These are phyloP conservation scores for Steinernema carpocapsae DNA, from an alignment of 2,888 invertebrate species.

Conservation along the genomic window DNA sequence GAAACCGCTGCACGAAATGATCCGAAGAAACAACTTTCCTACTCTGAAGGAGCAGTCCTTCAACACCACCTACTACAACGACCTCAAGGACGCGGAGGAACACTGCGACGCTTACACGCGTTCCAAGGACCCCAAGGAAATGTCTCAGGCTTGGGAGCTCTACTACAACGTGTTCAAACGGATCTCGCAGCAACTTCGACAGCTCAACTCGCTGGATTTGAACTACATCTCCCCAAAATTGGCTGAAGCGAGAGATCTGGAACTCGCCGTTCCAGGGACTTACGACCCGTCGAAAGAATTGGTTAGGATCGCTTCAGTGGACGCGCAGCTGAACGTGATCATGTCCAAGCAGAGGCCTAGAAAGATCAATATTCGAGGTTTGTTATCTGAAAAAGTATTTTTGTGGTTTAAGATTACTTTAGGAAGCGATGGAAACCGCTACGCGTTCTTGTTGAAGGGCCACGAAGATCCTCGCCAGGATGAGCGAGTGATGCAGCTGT, in stretches of 20 bases:
- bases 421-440: constrained; percentile 96
- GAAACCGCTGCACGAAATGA: constrained; percentile 90
- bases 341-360: constrained; percentile 96
- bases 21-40: constrained; percentile 81
- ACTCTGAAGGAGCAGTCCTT: constrained; percentile 96
- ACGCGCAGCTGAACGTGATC: constrained; percentile 76
- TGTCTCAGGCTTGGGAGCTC: constrained; percentile 96
- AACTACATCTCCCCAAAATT: constrained; percentile 91
- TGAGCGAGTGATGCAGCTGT: constrained; percentile 87
- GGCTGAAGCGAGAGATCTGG: constrained; percentile 77
- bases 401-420: neutral
- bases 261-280: constrained; percentile 95
- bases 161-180: constrained; percentile 95
- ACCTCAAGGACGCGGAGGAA: constrained; percentile 89
- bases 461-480: constrained; percentile 98
- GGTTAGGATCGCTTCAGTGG: constrained; percentile 73
- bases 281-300: constrained; percentile 87
- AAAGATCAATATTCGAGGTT: constrained; percentile 83
- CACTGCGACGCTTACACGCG: constrained; percentile 89
- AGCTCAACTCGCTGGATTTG: constrained; percentile 71
- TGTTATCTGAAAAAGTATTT: neutral
- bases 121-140: constrained; percentile 84
- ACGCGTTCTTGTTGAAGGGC: constrained; percentile 96
- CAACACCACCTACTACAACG: constrained; percentile 86
- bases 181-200: constrained; percentile 89